phyloP scores from a whole-genome alignment of 1,140 invertebrate species.

The Apis cerana region DNA sequence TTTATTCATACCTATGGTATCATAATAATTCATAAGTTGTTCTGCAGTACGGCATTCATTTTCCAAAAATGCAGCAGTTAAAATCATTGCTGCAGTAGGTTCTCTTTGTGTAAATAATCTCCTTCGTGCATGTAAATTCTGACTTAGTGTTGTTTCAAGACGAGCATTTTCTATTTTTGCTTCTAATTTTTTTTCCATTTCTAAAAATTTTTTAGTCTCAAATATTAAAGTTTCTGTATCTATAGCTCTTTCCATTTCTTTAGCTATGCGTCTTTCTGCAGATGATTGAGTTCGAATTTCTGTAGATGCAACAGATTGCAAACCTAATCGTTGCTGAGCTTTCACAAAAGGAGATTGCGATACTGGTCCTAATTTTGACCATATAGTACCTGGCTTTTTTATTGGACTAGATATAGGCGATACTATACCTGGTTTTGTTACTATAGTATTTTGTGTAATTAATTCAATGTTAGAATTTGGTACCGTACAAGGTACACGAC shows the following conservation, averaged over 20 bases:
- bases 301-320: constrained; percentile 48
- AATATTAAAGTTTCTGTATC: constrained; percentile 61
- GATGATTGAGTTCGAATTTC: constrained; percentile 75
- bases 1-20: constrained; percentile 11
- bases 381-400: constrained; percentile 73
- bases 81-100: constrained; percentile 71
- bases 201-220: constrained; percentile 72
- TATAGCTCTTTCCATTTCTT: constrained; percentile 59
- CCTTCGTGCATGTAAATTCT: constrained; percentile 63
- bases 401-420: constrained; percentile 70
- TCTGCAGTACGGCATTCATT: constrained; percentile 68
- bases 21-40: constrained; percentile 52
- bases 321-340: constrained; percentile 77
- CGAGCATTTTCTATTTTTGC: constrained; percentile 74
- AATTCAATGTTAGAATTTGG: constrained; percentile 69
- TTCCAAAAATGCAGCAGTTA: constrained; percentile 74
- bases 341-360: constrained; percentile 78
- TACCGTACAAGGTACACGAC: constrained; percentile 76
- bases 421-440: constrained; percentile 73
- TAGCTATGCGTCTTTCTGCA: constrained; percentile 75
- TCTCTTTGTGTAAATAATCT: constrained; percentile 69
- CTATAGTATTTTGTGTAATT: constrained; percentile 72
- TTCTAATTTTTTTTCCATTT: constrained; percentile 71
- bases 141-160: constrained; percentile 51
- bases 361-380: constrained; percentile 79